Conservation (phyloP, 2,888 invertebrate genomes). For the Agonopterix alstromeriana region DNA sequence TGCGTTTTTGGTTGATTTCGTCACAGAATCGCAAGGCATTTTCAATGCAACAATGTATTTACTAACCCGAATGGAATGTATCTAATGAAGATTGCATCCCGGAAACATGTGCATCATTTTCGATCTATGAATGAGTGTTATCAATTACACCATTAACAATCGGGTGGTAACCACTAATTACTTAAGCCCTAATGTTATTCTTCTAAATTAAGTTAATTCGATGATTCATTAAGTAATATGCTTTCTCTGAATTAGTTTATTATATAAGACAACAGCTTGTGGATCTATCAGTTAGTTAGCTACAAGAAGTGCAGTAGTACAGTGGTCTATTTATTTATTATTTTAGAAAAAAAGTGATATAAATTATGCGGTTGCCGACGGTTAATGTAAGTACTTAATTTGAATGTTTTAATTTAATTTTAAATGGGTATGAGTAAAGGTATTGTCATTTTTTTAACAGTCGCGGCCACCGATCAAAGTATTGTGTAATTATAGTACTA, state of each 20-base stretch:
- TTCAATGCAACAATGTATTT: too few species aligned
- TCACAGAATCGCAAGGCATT: too few species aligned
- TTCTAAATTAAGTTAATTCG: neutral
- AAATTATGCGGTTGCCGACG: conserved; percentile 16
- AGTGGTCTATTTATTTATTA: neutral
- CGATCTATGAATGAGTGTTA: neutral
- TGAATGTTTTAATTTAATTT: too few species aligned
- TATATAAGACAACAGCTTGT: conserved; percentile 4
- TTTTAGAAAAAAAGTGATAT: neutral
- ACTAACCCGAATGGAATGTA: too few species aligned
- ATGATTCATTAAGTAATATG: neutral
- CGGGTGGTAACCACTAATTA: neutral
- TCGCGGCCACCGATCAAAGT: too few species aligned
- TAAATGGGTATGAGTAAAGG: too few species aligned
- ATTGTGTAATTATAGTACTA: too few species aligned
- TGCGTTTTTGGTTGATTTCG: too few species aligned
- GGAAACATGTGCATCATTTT: neutral
- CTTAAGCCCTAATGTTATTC: neutral
- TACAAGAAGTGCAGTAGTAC: neutral
- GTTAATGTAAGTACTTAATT: conserved; percentile 17
- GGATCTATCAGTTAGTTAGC: conserved; percentile 1
- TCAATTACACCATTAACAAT: too few species aligned
- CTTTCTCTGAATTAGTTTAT: conserved; percentile 4
- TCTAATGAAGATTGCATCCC: too few species aligned
- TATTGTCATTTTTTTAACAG: too few species aligned